Evolutionary conservation across 2,888 invertebrate genomes (phyloP).

Genomic region (Cephus spinipes): DNA sequence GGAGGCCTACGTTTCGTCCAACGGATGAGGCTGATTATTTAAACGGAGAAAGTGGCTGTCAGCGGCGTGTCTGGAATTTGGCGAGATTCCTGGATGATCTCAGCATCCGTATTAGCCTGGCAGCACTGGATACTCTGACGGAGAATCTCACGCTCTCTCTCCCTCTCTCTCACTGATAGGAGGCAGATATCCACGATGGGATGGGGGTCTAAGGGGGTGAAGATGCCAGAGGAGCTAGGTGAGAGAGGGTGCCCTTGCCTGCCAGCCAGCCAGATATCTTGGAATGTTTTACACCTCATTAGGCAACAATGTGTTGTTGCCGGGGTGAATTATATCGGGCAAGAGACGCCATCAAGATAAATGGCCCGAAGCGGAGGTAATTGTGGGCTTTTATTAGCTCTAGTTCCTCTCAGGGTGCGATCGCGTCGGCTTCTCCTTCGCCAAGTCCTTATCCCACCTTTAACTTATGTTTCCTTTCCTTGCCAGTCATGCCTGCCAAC

Average conservation of each 20-base stretch:
- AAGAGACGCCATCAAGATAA: slow-evolving; percentile 66
- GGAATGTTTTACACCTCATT: slow-evolving; percentile 67
- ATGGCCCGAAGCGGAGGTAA: slow-evolving; percentile 67
- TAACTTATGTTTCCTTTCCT: neutral
- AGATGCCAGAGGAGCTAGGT: neutral
- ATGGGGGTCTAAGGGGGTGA: neutral
- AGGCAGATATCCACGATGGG: neutral
- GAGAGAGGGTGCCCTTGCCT: slow-evolving; percentile 24
- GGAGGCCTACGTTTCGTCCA: neutral
- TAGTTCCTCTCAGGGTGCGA: slow-evolving; percentile 47
- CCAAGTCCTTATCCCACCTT: neutral
- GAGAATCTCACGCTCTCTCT: neutral
- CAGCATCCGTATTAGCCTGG: neutral
- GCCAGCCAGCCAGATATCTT: slow-evolving; percentile 60
- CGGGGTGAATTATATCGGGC: slow-evolving; percentile 66
- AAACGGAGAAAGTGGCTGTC: neutral
- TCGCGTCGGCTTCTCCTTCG: neutral
- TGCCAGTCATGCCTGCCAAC: neutral
- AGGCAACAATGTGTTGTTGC: slow-evolving; percentile 67
- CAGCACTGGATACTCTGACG: neutral
- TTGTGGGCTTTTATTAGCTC: slow-evolving; percentile 67
- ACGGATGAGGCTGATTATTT: neutral
- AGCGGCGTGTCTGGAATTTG: neutral
- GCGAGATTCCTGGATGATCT: neutral
- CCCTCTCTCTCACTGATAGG: neutral